Conservation (phyloP, 2,888 invertebrate genomes). For the Diloba caeruleocephala region DNA sequence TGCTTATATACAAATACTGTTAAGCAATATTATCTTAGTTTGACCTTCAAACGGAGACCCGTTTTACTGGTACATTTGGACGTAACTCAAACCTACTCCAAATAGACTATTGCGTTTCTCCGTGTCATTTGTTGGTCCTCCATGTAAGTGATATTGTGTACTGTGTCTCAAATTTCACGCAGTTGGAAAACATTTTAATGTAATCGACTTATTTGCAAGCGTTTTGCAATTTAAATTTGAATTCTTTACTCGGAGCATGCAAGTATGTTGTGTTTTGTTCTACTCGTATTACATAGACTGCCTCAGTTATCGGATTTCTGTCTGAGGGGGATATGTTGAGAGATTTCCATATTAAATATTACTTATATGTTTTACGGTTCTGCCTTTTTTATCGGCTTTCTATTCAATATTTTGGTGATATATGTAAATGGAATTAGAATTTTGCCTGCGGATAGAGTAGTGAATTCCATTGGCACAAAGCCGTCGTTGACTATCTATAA, state of each 20-base stretch:
- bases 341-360: slow-evolving; percentile 14
- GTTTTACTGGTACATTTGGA: slow-evolving; percentile 28
- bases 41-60: slow-evolving; percentile 47
- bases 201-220: slow-evolving; percentile 50
- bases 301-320: slow-evolving; percentile 6
- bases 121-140: slow-evolving; percentile 19
- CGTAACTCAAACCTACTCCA: slow-evolving; percentile 26
- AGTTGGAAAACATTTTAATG: slow-evolving; percentile 44
- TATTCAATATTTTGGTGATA: no score
- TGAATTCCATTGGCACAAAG: no score
- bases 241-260: slow-evolving; percentile 44
- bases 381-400: no score
- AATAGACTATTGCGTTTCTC: slow-evolving; percentile 28
- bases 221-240: slow-evolving; percentile 59
- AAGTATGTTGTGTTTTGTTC: slow-evolving; percentile 33
- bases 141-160: slow-evolving; percentile 35
- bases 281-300: slow-evolving; percentile 20
- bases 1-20: slow-evolving; percentile 41
- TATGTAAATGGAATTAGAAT: no score
- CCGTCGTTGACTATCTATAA: no score
- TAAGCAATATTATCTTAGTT: slow-evolving; percentile 42
- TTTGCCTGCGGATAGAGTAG: no score
- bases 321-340: no score
- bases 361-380: no score
- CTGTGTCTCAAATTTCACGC: slow-evolving; percentile 40